These are phyloP conservation scores for Ctena decussata DNA, from an alignment of 2,888 invertebrate genomes.

Conservation along the genomic window DNA sequence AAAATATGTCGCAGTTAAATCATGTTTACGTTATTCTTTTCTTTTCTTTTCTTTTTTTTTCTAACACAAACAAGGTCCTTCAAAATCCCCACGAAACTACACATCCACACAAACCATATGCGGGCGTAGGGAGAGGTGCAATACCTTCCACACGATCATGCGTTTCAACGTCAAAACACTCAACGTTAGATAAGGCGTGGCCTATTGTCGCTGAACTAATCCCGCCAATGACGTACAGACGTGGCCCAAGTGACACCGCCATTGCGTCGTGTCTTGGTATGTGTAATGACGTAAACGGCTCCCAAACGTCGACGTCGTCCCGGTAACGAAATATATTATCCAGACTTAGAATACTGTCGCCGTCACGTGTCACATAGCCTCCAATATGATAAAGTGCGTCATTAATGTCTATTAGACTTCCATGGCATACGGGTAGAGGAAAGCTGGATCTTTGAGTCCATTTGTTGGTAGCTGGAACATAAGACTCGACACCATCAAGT, in stretches of 20 bases:
- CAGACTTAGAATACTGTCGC: conserved; percentile 60
- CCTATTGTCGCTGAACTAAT: conserved; percentile 67
- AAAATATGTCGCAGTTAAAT: no score
- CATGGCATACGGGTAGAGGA: conserved; percentile 73
- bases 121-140: conserved; percentile 35
- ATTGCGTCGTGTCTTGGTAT: conserved; percentile 73
- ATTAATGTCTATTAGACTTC: conserved; percentile 67
- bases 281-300: conserved; percentile 51
- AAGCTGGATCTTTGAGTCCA: conserved; percentile 51
- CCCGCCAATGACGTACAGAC: conserved; percentile 79
- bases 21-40: no score
- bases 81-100: background rate
- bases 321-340: conserved; percentile 73
- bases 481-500: conserved; percentile 77
- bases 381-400: conserved; percentile 75
- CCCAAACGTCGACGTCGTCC: conserved; percentile 72
- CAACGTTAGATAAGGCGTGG: conserved; percentile 70
- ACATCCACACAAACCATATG: conserved; percentile 52
- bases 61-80: no score
- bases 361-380: conserved; percentile 69
- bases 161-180: conserved; percentile 71
- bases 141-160: conserved; percentile 33
- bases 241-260: conserved; percentile 62
- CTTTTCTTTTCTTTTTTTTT: no score
- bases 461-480: conserved; percentile 71